Conservation (phyloP, 53 echinoderm and acorn worm species). For the Temnopleurus reevesii region DNA sequence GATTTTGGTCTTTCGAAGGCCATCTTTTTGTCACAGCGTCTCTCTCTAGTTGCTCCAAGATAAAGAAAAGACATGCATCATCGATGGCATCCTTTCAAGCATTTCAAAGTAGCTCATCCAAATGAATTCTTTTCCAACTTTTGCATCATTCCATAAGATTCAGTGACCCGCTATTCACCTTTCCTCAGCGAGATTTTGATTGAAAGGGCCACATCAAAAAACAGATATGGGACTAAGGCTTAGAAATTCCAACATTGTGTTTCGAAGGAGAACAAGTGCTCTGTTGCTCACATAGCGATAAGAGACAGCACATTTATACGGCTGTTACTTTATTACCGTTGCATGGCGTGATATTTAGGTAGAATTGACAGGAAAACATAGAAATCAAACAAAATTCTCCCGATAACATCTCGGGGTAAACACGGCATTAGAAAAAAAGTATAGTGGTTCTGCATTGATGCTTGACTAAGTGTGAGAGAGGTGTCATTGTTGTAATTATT, state of each 20-base stretch:
- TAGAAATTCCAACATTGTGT: not conserved
- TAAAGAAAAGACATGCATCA: not conserved
- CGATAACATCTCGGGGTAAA: not conserved
- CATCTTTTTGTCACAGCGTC: not conserved
- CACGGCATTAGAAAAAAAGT: not conserved
- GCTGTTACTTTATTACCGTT: not conserved
- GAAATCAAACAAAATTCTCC: too few species aligned
- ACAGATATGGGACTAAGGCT: not conserved
- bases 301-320: not conserved
- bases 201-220: constrained; percentile 13
- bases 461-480: not conserved
- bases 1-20: not conserved
- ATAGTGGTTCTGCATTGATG: too few species aligned
- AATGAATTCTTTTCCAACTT: not conserved
- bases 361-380: not conserved
- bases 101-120: not conserved
- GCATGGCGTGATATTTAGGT: not conserved
- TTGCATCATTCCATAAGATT: not conserved
- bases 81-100: not conserved
- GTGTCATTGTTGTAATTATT: not conserved
- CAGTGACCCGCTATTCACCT: not conserved
- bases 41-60: not conserved
- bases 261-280: not conserved
- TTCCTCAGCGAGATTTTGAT: not conserved
- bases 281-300: not conserved